Evolutionary conservation across 1,140 invertebrate species (phyloP), one percentile per base, ranked within the genome.

Genomic region (Venustaconcha ellipsiformis): DNA sequence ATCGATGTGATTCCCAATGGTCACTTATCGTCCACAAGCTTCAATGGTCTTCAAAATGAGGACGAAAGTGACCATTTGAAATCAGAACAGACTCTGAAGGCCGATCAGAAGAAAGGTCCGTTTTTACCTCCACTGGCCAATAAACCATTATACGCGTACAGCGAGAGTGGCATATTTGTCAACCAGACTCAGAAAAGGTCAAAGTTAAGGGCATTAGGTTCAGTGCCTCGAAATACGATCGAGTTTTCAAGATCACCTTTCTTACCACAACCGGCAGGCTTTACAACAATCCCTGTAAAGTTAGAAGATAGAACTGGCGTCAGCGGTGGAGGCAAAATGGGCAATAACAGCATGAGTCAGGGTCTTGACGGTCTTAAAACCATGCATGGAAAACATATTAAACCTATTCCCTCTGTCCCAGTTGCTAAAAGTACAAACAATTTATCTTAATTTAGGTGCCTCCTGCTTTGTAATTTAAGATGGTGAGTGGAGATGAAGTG

Each of bases 371-470:
- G 57, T 58, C 26, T 77, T 26, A 72, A 67, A 56, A 57, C 66
- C 8, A 68, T 74, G 67, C 72, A 74, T 63, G 75, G 70, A 6
- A 67, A 77, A 72, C 15, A 30, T 23, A 62, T 23, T 3, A 74
- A 74, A 57, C 65, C 63, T 68, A 18, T 57, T 20, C 72, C 37
- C 37, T 48, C 37, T 11, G 37, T 48, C 8, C 37, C 37, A 48
- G 11, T 11, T 6, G 37, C 0, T 48, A 48, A 48, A 48, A 48
- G 37, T 11, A 48, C 37, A 48, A 48, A 11, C 37, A 48, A 0
- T 48, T 11, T 48, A 6, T 48, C 37, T 48, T 48, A 48, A 48
- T 48, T 6, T 6, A 48, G 37, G 37, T 48, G 37, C 37, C 11
- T 8, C 6, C 6, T 48, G 37, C 11, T 11, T 48, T 48, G 37